phyloP scores from a whole-genome alignment of 92 coral and sea anemone species.

The Phenganax marumi region DNA sequence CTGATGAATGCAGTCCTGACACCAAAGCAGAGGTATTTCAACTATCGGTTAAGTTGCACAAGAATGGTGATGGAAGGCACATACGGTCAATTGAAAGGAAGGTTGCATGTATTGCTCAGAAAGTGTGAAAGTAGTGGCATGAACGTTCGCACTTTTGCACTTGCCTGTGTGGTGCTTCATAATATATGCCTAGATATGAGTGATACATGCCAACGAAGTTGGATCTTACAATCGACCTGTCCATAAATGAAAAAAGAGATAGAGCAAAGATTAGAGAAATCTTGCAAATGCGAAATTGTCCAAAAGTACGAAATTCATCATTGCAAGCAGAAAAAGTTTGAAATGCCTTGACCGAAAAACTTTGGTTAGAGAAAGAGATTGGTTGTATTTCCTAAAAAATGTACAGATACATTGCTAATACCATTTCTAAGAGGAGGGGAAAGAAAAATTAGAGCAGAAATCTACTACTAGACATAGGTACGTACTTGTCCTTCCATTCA shows the following conservation, averaged over 20 bases:
- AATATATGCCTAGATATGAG: neutral
- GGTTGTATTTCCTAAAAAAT: too few relatives aligned
- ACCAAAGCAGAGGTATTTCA: neutral
- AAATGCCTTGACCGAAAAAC: slow-evolving; percentile 9
- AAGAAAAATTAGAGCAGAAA: neutral
- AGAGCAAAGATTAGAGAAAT: slow-evolving; percentile 10
- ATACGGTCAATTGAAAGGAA: slow-evolving; percentile 30
- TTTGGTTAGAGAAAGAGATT: slow-evolving; percentile 8
- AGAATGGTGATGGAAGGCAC: neutral
- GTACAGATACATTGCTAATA: neutral
- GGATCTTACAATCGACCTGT: slow-evolving; percentile 11
- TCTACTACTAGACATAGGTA: too few relatives aligned
- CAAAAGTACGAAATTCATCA: slow-evolving; percentile 9
- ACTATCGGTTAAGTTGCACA: neutral
- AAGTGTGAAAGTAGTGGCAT: slow-evolving; percentile 27
- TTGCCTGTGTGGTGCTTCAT: slow-evolving; percentile 56
- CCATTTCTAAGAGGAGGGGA: neutral
- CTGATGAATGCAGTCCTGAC: too few relatives aligned
- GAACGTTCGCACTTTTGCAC: slow-evolving; percentile 40
- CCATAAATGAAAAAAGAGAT: neutral
- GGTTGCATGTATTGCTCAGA: slow-evolving; percentile 25
- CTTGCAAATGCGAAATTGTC: slow-evolving; percentile 13
- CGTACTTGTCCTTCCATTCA: too few relatives aligned
- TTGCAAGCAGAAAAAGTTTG: slow-evolving; percentile 2
- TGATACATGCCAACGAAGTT: neutral